Base-by-base conservation (phyloP, 1,140 invertebrate genomes). In the Drosophila santomea region DNA sequence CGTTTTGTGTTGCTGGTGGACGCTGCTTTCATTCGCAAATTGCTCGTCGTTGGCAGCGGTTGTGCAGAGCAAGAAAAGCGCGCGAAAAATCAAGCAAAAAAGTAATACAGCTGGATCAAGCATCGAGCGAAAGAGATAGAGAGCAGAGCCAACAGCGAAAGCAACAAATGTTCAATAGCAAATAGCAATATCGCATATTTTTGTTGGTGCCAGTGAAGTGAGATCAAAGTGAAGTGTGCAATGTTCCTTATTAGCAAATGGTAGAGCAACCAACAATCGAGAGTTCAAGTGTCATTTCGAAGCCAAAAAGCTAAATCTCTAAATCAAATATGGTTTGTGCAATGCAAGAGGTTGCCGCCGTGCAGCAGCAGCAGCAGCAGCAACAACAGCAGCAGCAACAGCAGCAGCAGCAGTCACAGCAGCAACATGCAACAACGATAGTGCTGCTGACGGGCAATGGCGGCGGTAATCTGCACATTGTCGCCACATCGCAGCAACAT, bases 11-110 rank as follows among this genome's bases (percentile, higher is more conserved):
- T 36, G 59, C 17, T 57, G 43, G 68, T 62, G 71, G 74, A 74
- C 58, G 81, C 75, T 81, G 68, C 74, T 82, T 88, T 92, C 91
- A 92, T 90, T 92, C 91, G 85, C 84, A 91, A 92, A 91, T 92
- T 80, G 82, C 86, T 88, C 88, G 85, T 92, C 91, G 88, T 85
- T 77, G 82, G 72, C 64, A 89, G 60, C 91, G 91, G 91, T 91
- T 91, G 71, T 85, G 69, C 14, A 23, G 43, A 48, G 66, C 38
- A 35, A 55, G 41, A 89, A 89, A 89, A 88, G 84, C 84, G 83
- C 83, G 80, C 82, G 82, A 75, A 84, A 85, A 64, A 61, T 38
- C 62, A 60, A n/a, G 11, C 8, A 10, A 48, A 48, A 14, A n/a
- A 7, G 20, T 62, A 51, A 11, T 15, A 69, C 56, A 43, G 36